Conservation (phyloP, 2,888 invertebrate genomes). For the Eupithecia inturbata region DNA sequence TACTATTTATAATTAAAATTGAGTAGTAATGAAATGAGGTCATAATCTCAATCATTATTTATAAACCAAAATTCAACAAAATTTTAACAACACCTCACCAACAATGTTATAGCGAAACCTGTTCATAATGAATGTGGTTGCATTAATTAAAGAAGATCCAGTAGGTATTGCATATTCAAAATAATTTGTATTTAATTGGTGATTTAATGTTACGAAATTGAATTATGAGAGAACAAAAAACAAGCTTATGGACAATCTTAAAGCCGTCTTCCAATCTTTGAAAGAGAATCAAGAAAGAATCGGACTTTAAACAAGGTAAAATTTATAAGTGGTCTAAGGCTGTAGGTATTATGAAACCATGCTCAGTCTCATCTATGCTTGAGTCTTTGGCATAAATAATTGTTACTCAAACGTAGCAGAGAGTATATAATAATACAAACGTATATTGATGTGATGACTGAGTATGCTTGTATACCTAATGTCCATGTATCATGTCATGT, state of each 20-base stretch:
- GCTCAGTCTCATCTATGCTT: too few species aligned
- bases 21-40: neutral
- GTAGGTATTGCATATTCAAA: constrained; percentile 32
- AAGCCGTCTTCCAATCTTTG: too few species aligned
- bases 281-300: too few species aligned
- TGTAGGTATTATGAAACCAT: too few species aligned
- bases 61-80: neutral
- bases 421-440: too few species aligned
- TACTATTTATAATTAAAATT: neutral
- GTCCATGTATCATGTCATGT: too few species aligned
- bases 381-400: too few species aligned
- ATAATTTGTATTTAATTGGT: constrained; percentile 41
- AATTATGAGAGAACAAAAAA: neutral
- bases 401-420: too few species aligned
- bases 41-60: neutral
- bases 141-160: constrained; percentile 41
- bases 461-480: too few species aligned
- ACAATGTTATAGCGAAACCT: constrained; percentile 21
- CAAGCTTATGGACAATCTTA: neutral
- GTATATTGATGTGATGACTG: too few species aligned
- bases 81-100: neutral
- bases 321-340: too few species aligned
- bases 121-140: constrained; percentile 40
- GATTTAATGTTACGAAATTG: constrained; percentile 24
- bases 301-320: too few species aligned